Evolutionary conservation across 2,797 vertebrate genomes (phyloP).

Genomic region (Aldrovandia affinis): DNA sequence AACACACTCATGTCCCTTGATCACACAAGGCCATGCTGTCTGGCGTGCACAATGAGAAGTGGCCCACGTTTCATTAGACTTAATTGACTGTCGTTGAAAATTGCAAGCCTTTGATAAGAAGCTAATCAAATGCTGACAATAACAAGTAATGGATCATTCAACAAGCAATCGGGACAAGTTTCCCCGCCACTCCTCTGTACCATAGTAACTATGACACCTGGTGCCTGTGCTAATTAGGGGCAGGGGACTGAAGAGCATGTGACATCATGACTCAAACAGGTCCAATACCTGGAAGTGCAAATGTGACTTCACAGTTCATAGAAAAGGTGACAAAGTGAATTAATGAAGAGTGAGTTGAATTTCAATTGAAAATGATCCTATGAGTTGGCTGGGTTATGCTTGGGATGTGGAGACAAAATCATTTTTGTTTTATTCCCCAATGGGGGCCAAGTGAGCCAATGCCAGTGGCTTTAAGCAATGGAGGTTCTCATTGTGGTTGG

Average conservation of each 20-base stretch:
- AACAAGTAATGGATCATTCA: constrained; percentile 18
- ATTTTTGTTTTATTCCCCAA: too few relatives aligned
- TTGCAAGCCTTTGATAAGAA: constrained; percentile 25
- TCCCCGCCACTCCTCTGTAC: constrained; percentile 26
- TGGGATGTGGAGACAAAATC: too few relatives aligned
- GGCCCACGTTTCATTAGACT: constrained; percentile 15
- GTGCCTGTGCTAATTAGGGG: constrained; percentile 48
- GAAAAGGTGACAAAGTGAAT: not conserved
- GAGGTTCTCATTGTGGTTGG: not conserved
- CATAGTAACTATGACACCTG: constrained; percentile 52
- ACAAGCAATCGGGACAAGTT: constrained; percentile 5
- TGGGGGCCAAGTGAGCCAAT: not conserved
- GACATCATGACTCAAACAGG: not conserved
- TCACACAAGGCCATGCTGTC: not conserved
- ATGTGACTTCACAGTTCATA: not conserved
- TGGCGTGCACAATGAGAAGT: constrained; percentile 7
- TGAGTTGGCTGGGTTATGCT: not conserved
- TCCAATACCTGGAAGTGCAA: not conserved
- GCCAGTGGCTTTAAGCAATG: not conserved
- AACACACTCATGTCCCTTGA: not conserved
- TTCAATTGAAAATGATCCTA: not conserved
- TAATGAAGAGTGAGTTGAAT: not conserved
- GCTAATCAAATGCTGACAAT: constrained; percentile 23
- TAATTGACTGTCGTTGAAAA: constrained; percentile 12
- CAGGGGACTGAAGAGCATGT: not conserved